A percentile compares a stretch with the other conserved stretches of the same genome.
Evolutionary conservation across 30 jellyfish, hydroid and myxozoan species (phyloP).

Genomic region (Aurelia sp.): DNA sequence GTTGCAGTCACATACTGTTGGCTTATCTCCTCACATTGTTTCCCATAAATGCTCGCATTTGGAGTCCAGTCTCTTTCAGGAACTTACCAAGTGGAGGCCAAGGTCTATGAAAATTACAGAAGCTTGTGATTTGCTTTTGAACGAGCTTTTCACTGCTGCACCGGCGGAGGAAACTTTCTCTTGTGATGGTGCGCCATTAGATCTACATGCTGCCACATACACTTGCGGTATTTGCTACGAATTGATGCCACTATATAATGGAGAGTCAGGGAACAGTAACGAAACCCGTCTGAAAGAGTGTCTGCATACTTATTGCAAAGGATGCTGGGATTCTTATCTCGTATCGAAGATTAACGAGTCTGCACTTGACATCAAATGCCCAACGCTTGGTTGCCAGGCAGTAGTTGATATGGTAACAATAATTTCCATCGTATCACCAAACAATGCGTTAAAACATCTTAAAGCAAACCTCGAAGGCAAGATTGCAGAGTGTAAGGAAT

Average conservation of each 20-base stretch:
- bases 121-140: too few relatives aligned
- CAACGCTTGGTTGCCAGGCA: neutral
- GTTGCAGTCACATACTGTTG: too few relatives aligned
- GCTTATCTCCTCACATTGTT: too few relatives aligned
- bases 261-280: neutral
- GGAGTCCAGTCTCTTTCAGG: neutral
- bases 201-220: neutral
- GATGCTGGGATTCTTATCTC: slow-evolving; percentile 9
- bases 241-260: neutral
- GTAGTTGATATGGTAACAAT: neutral
- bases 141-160: too few relatives aligned
- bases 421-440: neutral
- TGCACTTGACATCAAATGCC: neutral
- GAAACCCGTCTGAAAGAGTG: neutral
- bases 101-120: neutral
- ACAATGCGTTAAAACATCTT: neutral
- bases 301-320: neutral
- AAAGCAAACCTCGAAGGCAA: neutral
- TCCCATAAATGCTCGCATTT: neutral
- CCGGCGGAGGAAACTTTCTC: too few relatives aligned
- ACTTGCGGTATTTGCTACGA: neutral
- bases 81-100: neutral
- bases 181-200: too few relatives aligned
- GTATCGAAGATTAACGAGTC: neutral
- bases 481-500: neutral